Conservation (phyloP, 2,888 invertebrate genomes). For the Athalia cordata region DNA sequence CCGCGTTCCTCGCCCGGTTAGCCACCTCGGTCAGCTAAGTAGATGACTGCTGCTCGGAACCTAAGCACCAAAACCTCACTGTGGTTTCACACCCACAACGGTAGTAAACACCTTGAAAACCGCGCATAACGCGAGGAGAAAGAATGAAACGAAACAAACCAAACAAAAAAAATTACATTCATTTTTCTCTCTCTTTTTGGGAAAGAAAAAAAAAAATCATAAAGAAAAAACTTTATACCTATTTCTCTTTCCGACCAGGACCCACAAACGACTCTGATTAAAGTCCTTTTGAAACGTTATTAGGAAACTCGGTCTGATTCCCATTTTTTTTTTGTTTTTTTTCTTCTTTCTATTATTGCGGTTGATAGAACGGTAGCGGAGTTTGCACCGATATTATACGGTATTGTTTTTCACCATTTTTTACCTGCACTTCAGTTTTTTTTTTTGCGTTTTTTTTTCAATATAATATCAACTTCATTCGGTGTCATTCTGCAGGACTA, state of each 20-base stretch:
- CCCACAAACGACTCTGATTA: not conserved
- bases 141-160: slow-evolving; percentile 29
- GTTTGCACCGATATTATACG: not conserved
- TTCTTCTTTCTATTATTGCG: slow-evolving; percentile 6
- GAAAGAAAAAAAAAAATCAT: too few relatives aligned
- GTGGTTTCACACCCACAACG: slow-evolving; percentile 73
- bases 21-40: slow-evolving; percentile 41
- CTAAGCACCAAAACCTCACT: slow-evolving; percentile 72
- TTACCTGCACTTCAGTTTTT: not conserved
- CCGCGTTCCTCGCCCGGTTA: slow-evolving; percentile 29
- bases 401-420: not conserved
- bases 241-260: too few relatives aligned
- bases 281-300: slow-evolving; percentile 4
- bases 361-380: slow-evolving; percentile 4
- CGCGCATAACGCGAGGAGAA: slow-evolving; percentile 27
- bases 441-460: not conserved
- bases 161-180: slow-evolving; percentile 32
- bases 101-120: slow-evolving; percentile 48
- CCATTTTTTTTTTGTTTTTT: too few relatives aligned
- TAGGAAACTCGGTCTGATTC: slow-evolving; percentile 19
- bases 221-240: too few relatives aligned
- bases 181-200: slow-evolving; percentile 30
- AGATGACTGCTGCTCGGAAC: slow-evolving; percentile 53
- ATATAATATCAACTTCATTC: not conserved
- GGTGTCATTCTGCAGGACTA: not conserved